Evolutionary conservation across 1,140 invertebrate genomes (phyloP).

Genomic region (Zaprionus taronus): DNA sequence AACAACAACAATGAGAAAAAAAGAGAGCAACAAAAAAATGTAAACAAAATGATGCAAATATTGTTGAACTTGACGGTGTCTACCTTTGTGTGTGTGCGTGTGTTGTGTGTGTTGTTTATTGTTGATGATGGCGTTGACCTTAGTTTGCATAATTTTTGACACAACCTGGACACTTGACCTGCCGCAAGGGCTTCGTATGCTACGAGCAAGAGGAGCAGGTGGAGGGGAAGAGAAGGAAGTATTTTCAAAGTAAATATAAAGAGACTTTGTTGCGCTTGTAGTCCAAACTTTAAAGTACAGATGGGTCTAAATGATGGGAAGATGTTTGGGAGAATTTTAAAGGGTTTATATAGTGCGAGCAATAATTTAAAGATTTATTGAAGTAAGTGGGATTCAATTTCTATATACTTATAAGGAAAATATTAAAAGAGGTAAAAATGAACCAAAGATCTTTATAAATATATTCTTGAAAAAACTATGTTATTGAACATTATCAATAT

Average conservation of each 20-base stretch:
- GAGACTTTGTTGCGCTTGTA: not conserved
- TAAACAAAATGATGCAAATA: constrained; percentile 78
- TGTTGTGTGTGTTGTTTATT: constrained; percentile 28
- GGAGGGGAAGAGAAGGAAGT: not conserved
- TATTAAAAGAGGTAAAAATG: not conserved
- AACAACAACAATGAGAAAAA: constrained; percentile 21
- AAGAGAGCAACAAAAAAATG: constrained; percentile 43
- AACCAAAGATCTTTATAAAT: too few relatives aligned
- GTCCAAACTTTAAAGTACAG: not conserved
- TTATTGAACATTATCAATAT: too few relatives aligned
- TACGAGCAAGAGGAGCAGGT: not conserved
- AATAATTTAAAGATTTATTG: not conserved
- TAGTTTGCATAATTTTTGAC: constrained; percentile 80
- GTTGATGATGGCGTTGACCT: constrained; percentile 61
- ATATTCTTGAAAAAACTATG: too few relatives aligned
- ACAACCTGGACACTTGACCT: constrained; percentile 69
- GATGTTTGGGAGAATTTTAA: not conserved
- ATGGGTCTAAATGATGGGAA: not conserved
- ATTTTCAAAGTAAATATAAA: not conserved
- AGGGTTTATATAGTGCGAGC: not conserved
- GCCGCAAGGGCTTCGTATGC: constrained; percentile 46
- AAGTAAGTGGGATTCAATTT: not conserved
- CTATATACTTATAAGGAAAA: too few relatives aligned
- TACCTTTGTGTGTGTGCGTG: constrained; percentile 38
- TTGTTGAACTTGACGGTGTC: constrained; percentile 47